Percentiles rank a stretch among this genome's conserved stretches.
phyloP scores from a whole-genome alignment of 1,140 invertebrate species.

The Temnothorax longispinosus region DNA sequence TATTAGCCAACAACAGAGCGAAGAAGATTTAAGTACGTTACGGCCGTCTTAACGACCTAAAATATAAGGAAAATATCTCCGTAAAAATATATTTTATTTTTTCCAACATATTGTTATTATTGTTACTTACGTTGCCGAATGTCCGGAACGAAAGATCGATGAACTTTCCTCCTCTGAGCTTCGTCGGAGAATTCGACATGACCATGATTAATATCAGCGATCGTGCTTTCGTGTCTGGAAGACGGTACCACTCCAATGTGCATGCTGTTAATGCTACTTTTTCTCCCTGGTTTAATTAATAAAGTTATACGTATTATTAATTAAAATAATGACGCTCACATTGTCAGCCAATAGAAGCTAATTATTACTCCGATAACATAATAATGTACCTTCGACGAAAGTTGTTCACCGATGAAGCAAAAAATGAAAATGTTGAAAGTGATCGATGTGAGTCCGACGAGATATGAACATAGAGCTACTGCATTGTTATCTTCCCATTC shows the following conservation, averaged over 20 bases:
- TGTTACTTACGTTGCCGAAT: conserved; percentile 39
- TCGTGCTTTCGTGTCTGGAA: background rate
- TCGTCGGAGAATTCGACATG: conserved; percentile 11
- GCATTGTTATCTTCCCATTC: conserved; percentile 37
- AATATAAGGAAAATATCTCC: background rate
- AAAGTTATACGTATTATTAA: background rate
- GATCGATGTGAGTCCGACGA: conserved; percentile 57
- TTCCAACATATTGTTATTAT: background rate
- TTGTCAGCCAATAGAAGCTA: background rate
- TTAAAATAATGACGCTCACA: background rate
- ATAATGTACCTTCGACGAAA: conserved; percentile 31
- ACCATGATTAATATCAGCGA: conserved; percentile 7
- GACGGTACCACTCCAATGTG: conserved; percentile 19
- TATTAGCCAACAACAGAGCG: conserved; percentile 60
- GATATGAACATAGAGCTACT: conserved; percentile 9
- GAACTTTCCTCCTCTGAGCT: conserved; percentile 32
- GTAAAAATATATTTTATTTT: background rate
- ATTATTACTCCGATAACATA: background rate
- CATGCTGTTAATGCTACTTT: conserved; percentile 15
- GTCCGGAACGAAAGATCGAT: conserved; percentile 18
- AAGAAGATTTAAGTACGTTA: conserved; percentile 71
- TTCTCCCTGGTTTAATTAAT: background rate
- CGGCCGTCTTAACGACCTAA: conserved; percentile 69
- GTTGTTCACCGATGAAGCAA: conserved; percentile 59
- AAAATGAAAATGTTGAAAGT: conserved; percentile 66